Base-by-base conservation (phyloP, 2,797 vertebrate species). In the Aldrovandia affinis region DNA sequence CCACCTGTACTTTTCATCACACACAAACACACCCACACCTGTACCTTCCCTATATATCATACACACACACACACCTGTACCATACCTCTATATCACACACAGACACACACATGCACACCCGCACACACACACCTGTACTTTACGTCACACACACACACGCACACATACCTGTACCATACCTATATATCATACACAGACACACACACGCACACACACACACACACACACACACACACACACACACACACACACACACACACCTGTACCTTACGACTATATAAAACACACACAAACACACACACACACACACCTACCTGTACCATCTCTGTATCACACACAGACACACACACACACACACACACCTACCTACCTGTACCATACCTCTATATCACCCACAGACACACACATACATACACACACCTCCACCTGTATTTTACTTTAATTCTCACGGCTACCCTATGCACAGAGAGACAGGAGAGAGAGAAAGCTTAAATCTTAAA, bases 401-500 rank as follows among this genome's bases (percentile, higher is more conserved):
- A n/a, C n/a, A n/a, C n/a, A 25, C 33, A 68, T 33, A 68, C 36
- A 42, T 44, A 75, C 8, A 75, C 70, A 75, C 44, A 75, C 44
- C 44, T 39, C 70, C 20, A 10, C 42, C 70, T 42, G n/a, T 28
- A 39, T n/a, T n/a, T n/a, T n/a, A n/a, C n/a, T 77, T 55, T 54
- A 54, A 61, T 83, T 65, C 52, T 33, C 78, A 80, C 54, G 70
- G 42, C 36, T 44, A 39, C 83, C 70, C 78, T 83, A 89, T 89
- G 87, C 86, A 92, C 42, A 68, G 84, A 88, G 85, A 42, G 78
- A 57, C 63, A 70, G 59, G 70, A 84, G 55, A 68, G 78, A 90
- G 85, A 87, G 87, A 92, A 88, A 90, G 89, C 70, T 75, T 75
- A 57, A 78, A 78, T 80, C 81, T 87, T 94, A 95, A 96, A 95